phyloP scores from a whole-genome alignment of 2,888 invertebrate species.

The Ligdia adustata region DNA sequence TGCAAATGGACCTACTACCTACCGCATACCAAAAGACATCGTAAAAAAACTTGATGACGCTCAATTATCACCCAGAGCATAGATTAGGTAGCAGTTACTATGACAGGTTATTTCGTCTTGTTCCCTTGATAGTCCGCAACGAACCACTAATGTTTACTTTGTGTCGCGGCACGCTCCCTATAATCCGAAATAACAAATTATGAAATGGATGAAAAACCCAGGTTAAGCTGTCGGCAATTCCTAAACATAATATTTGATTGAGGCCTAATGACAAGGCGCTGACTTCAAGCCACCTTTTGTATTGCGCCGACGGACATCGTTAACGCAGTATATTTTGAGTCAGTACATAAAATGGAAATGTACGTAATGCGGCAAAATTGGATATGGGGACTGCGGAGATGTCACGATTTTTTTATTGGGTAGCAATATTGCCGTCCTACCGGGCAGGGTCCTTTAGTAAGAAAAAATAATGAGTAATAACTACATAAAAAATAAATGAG shows the following conservation, averaged over 20 bases:
- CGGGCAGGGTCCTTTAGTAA: no score
- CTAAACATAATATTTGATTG: constrained; percentile 83
- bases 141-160: constrained; percentile 74
- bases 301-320: constrained; percentile 73
- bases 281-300: constrained; percentile 76
- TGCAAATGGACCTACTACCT: constrained; percentile 42
- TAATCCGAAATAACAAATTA: constrained; percentile 83
- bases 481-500: no score
- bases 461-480: no score
- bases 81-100: background rate
- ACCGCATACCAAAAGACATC: constrained; percentile 43
- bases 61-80: constrained; percentile 57
- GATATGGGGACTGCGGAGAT: no score
- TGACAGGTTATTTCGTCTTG: constrained; percentile 37
- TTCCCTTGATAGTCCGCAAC: constrained; percentile 40
- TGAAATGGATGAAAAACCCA: constrained; percentile 80
- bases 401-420: no score
- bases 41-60: constrained; percentile 50
- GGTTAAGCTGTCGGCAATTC: constrained; percentile 82
- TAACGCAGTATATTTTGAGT: constrained; percentile 30
- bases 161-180: constrained; percentile 77
- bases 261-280: constrained; percentile 82
- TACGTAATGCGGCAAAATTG: no score
- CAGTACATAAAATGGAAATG: constrained; percentile 17
- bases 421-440: no score